Conservation (phyloP, 2,797 vertebrate species). For the Clarias platycephalus region DNA sequence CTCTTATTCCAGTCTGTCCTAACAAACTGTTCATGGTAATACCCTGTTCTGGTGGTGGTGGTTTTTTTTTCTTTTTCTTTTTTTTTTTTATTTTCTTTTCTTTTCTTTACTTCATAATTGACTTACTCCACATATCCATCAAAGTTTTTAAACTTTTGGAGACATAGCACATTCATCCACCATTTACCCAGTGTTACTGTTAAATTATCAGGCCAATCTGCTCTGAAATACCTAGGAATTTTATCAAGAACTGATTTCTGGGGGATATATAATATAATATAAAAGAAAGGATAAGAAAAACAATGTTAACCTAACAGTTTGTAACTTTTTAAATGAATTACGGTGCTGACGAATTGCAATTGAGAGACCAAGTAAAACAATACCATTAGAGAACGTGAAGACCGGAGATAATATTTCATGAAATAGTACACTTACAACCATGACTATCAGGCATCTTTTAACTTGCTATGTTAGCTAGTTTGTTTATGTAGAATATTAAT, state of each 20-base stretch:
- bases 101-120: slow-evolving; percentile 9
- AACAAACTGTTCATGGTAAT: slow-evolving; percentile 10
- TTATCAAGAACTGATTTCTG: not conserved
- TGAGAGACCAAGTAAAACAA: not conserved
- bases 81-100: too few species aligned
- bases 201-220: not conserved
- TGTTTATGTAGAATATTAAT: not conserved
- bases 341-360: not conserved
- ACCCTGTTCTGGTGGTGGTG: slow-evolving; percentile 3
- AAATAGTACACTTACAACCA: not conserved
- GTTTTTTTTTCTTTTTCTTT: too few species aligned
- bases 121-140: not conserved
- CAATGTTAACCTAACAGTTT: not conserved
- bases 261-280: not conserved
- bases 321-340: not conserved
- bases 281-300: not conserved
- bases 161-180: not conserved
- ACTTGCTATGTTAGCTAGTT: not conserved
- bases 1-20: not conserved
- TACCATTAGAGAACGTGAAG: not conserved
- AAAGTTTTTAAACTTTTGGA: not conserved
- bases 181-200: not conserved
- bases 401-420: not conserved
- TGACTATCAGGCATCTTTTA: not conserved
- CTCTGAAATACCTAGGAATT: not conserved